Percentiles rank a stretch among this genome's conserved stretches.
Evolutionary conservation across 23 tunicate species (phyloP).

Genomic region (Clavelina lepadiformis): DNA sequence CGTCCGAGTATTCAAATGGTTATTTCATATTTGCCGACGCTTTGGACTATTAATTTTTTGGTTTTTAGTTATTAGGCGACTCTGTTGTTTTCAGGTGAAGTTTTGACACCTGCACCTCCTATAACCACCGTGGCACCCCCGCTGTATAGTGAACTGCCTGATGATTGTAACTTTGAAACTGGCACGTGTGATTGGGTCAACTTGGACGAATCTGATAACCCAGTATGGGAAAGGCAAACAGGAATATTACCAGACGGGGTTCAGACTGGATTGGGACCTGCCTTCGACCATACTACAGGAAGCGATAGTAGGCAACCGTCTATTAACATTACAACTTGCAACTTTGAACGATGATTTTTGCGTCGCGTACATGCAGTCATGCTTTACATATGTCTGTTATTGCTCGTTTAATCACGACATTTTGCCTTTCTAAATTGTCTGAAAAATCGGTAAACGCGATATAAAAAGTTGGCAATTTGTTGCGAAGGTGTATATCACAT

Average conservation of each 20-base stretch:
- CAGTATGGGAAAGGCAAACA: constrained; percentile 56
- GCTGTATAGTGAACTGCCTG: constrained; percentile 38
- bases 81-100: constrained; percentile 38
- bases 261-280: constrained; percentile 42
- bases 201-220: neutral
- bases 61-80: no score
- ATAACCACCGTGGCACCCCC: constrained; percentile 70
- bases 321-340: no score
- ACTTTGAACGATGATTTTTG: no score
- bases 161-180: constrained; percentile 72
- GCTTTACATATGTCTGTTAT: no score
- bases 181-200: constrained; percentile 59
- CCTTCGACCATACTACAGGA: constrained; percentile 63
- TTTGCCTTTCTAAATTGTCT: no score
- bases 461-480: neutral
- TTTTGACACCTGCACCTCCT: constrained; percentile 54
- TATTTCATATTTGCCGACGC: no score
- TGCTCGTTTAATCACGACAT: no score
- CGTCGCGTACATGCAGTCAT: no score
- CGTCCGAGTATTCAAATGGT: no score
- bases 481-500: constrained; percentile 44
- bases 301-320: constrained; percentile 59
- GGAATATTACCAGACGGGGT: constrained; percentile 55
- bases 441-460: no score
- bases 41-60: no score